A percentile compares a stretch with the other conserved stretches of the same genome.
These are phyloP conservation scores for Chrosomus eos DNA, from an alignment of 2,797 vertebrate species.

Conservation along the genomic window DNA sequence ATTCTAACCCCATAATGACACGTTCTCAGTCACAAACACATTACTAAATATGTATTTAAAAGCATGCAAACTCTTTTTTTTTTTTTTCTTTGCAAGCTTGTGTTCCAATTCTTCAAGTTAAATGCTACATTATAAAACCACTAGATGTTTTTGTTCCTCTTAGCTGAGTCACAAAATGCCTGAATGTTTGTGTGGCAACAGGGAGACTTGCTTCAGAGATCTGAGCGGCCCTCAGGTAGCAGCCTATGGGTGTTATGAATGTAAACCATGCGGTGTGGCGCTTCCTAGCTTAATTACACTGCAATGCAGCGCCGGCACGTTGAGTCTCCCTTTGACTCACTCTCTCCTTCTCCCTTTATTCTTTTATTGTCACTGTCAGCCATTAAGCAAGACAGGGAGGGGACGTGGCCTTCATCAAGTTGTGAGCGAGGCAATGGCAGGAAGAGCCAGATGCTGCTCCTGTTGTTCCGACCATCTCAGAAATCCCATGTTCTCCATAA, in stretches of 20 bases:
- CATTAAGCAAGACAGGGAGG: constrained; percentile 49
- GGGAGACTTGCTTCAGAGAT: constrained; percentile 21
- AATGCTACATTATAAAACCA: constrained; percentile 33
- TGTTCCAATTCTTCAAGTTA: constrained; percentile 25
- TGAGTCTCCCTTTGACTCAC: constrained; percentile 30
- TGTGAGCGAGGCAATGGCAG: constrained; percentile 18
- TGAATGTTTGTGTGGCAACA: constrained; percentile 28
- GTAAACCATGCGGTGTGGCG: constrained; percentile 36
- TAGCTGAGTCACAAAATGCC: constrained; percentile 17
- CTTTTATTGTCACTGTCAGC: constrained; percentile 42
- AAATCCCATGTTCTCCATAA: constrained; percentile 45
- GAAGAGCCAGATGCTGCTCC: constrained; percentile 29
- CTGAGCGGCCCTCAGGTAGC: constrained; percentile 38
- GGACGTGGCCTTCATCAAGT: constrained; percentile 50
- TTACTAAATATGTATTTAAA: background rate
- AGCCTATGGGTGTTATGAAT: constrained; percentile 44
- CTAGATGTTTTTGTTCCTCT: constrained; percentile 24
- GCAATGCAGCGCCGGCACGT: constrained; percentile 46
- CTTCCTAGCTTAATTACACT: constrained; percentile 57
- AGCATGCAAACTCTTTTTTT: constrained; percentile 11
- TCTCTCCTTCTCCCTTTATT: constrained; percentile 8
- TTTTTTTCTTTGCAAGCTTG: background rate
- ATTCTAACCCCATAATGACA: too few species aligned
- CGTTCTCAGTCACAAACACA: background rate
- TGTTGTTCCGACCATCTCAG: constrained; percentile 30